Percentiles rank a stretch among this genome's conserved stretches.
Conservation (phyloP, 2,888 invertebrate species). For the Patella ulyssiponensis region DNA sequence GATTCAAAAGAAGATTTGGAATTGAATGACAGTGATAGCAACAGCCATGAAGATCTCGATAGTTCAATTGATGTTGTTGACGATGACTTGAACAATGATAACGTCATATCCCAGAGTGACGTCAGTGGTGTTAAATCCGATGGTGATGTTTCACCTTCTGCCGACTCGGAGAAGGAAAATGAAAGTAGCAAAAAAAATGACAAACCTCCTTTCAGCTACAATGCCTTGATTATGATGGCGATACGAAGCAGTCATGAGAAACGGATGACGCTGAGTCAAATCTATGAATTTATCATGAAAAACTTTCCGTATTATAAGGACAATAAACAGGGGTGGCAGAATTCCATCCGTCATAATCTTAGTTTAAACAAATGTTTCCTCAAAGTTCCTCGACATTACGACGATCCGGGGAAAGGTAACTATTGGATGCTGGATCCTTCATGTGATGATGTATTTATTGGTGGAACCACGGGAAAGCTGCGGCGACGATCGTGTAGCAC, state of each 20-base stretch:
- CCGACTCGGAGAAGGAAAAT: constrained; percentile 20
- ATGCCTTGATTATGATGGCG: constrained; percentile 99
- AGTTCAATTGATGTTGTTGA: constrained; percentile 21
- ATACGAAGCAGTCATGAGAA: constrained; percentile 95
- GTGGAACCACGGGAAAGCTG: constrained; percentile 96
- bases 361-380: constrained; percentile 99
- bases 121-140: constrained; percentile 17
- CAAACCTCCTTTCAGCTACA: constrained; percentile 98
- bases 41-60: constrained; percentile 21
- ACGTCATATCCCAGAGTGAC: constrained; percentile 10
- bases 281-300: constrained; percentile 98
- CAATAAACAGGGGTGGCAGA: constrained; percentile 99
- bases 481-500: constrained; percentile 88
- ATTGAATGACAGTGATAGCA: not conserved
- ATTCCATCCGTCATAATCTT: constrained; percentile 96
- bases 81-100: constrained; percentile 20
- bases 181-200: constrained; percentile 48
- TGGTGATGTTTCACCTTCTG: constrained; percentile 11
- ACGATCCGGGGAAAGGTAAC: constrained; percentile 99
- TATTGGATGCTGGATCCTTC: constrained; percentile 99
- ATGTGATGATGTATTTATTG: constrained; percentile 97
- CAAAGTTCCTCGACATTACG: constrained; percentile 89
- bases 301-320: constrained; percentile 98
- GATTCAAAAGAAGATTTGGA: not conserved
- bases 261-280: constrained; percentile 93